A percentile compares a stretch with the other conserved stretches of the same genome.
phyloP scores from a whole-genome alignment of 2,888 invertebrate genomes.

The Cerceris ruficornis region DNA sequence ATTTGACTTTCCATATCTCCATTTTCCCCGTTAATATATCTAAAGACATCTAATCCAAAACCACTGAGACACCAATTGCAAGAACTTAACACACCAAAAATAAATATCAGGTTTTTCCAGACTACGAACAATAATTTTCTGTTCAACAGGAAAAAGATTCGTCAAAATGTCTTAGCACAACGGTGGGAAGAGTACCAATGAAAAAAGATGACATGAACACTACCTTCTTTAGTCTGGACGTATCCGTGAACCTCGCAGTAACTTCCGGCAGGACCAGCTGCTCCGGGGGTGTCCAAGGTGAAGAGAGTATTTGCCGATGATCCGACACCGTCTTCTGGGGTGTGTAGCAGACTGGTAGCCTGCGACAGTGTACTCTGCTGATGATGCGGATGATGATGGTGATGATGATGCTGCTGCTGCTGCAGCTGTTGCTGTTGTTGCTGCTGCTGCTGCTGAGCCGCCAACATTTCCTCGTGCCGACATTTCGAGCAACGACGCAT shows the following conservation, averaged over 20 bases:
- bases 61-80: too few species aligned
- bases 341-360: slow-evolving; percentile 66
- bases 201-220: slow-evolving; percentile 19
- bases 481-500: slow-evolving; percentile 90
- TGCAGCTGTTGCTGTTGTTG: slow-evolving; percentile 75
- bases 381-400: slow-evolving; percentile 65
- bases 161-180: too few species aligned
- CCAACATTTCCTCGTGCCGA: slow-evolving; percentile 83
- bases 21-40: too few species aligned
- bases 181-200: too few species aligned
- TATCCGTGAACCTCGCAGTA: slow-evolving; percentile 85
- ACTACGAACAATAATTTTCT: too few species aligned
- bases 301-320: slow-evolving; percentile 82
- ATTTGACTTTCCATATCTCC: too few species aligned
- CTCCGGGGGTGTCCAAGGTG: slow-evolving; percentile 82
- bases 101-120: too few species aligned
- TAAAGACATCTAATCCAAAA: too few species aligned
- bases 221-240: slow-evolving; percentile 84
- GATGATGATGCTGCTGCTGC: slow-evolving; percentile 73
- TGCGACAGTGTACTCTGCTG: slow-evolving; percentile 72
- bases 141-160: too few species aligned
- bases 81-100: too few species aligned
- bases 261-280: slow-evolving; percentile 81
- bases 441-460: slow-evolving; percentile 74
- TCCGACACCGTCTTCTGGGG: slow-evolving; percentile 74